Percentiles rank a stretch among this genome's conserved stretches.
phyloP scores from a whole-genome alignment of 2,797 vertebrate genomes.

The Gymnoscopelus microlampas region DNA sequence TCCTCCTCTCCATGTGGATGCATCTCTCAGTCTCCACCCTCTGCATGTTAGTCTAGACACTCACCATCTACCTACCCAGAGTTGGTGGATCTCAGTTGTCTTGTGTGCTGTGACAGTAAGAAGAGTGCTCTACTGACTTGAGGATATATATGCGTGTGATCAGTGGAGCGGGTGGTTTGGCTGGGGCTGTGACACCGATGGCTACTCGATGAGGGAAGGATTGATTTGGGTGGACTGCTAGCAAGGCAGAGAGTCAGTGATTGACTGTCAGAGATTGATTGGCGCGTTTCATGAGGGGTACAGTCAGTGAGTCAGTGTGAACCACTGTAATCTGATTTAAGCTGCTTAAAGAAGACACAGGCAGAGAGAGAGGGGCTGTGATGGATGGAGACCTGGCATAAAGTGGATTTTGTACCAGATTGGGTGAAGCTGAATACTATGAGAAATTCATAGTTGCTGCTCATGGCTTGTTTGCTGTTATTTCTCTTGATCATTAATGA shows the following conservation, averaged over 20 bases:
- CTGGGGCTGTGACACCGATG: slow-evolving; percentile 8
- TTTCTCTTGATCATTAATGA: slow-evolving; percentile 27
- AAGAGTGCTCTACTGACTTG: slow-evolving; percentile 15
- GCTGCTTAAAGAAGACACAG: slow-evolving; percentile 71
- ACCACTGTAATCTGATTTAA: slow-evolving; percentile 73
- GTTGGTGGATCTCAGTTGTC: slow-evolving; percentile 57
- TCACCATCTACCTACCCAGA: slow-evolving; percentile 57
- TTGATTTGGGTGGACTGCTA: slow-evolving; percentile 34
- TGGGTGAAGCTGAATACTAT: slow-evolving; percentile 43
- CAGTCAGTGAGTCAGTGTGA: slow-evolving; percentile 48
- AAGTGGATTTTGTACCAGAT: slow-evolving; percentile 50
- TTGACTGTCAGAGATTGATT: slow-evolving; percentile 50
- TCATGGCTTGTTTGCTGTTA: slow-evolving; percentile 15
- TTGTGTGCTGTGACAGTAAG: slow-evolving; percentile 29
- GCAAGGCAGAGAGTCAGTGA: slow-evolving; percentile 40
- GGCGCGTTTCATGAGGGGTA: slow-evolving; percentile 46
- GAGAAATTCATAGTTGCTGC: slow-evolving; percentile 7
- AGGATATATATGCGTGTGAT: slow-evolving; percentile 45
- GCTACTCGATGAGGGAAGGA: slow-evolving; percentile 39
- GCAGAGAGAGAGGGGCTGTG: slow-evolving; percentile 9
- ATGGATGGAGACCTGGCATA: slow-evolving; percentile 33
- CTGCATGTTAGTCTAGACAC: slow-evolving; percentile 60
- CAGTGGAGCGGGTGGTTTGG: slow-evolving; percentile 15
- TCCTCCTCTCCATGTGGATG: slow-evolving; percentile 71
- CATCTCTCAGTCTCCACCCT: slow-evolving; percentile 73